Evolutionary conservation across 1,140 invertebrate species (phyloP).

Genomic region (Eupeodes corollae): DNA sequence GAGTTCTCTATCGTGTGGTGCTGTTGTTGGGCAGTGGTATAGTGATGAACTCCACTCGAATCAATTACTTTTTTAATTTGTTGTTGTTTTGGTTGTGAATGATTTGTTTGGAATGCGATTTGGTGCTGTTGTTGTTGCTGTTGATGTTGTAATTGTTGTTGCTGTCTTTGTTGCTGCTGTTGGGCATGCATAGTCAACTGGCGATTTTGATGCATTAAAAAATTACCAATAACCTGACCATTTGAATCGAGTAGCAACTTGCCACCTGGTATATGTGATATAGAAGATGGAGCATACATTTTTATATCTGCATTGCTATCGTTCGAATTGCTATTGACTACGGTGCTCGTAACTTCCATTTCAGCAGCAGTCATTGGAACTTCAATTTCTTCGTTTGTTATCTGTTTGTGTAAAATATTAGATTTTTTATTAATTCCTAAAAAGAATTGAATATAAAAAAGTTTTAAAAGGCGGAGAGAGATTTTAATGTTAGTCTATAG

Average conservation of each 20-base stretch:
- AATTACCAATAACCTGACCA: slow-evolving; percentile 34
- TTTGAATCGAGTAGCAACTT: slow-evolving; percentile 30
- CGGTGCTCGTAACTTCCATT: slow-evolving; percentile 36
- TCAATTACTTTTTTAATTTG: slow-evolving; percentile 15
- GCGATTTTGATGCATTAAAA: slow-evolving; percentile 26
- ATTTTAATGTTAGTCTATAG: neutral
- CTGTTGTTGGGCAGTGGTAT: slow-evolving; percentile 10
- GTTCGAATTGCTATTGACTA: slow-evolving; percentile 32
- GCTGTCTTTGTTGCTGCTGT: slow-evolving; percentile 5
- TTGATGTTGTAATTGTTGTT: slow-evolving; percentile 16
- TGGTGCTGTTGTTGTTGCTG: slow-evolving; percentile 15
- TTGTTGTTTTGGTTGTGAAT: slow-evolving; percentile 15
- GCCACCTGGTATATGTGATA: slow-evolving; percentile 8
- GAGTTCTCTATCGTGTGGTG: slow-evolving; percentile 5
- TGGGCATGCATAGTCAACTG: neutral
- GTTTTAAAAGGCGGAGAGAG: neutral
- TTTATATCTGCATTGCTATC: slow-evolving; percentile 25
- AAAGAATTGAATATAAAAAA: neutral
- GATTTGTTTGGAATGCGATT: slow-evolving; percentile 15
- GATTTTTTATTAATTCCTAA: slow-evolving; percentile 1
- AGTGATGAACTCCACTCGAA: too few relatives aligned
- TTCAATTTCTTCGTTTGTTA: slow-evolving; percentile 7
- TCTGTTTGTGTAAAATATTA: neutral
- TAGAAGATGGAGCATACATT: slow-evolving; percentile 15
- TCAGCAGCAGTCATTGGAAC: slow-evolving; percentile 34